These are phyloP conservation scores for Piaya cayana DNA, from an alignment of 2,113 vertebrate genomes.

Conservation along the genomic window DNA sequence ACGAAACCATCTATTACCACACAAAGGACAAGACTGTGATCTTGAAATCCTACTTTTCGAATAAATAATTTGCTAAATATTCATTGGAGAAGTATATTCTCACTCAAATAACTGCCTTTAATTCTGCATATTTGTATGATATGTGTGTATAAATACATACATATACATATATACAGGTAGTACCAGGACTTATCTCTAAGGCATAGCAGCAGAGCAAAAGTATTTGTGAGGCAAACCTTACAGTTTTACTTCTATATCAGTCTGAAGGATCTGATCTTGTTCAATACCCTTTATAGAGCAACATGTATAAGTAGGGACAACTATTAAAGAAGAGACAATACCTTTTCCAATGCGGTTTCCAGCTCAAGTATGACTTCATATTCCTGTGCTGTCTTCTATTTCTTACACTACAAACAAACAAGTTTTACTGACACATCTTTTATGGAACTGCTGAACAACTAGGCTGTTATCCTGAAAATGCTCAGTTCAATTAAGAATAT, in stretches of 20 bases:
- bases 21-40: neutral
- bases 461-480: neutral
- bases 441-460: neutral
- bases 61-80: neutral
- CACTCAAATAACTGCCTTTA: neutral
- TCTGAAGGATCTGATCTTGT: neutral
- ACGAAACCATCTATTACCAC: neutral
- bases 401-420: neutral
- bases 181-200: neutral
- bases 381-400: neutral
- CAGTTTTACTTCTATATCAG: neutral
- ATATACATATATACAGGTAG: neutral
- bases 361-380: neutral
- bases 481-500: neutral
- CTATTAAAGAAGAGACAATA: neutral
- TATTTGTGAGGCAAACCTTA: neutral
- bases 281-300: neutral
- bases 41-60: neutral
- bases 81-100: neutral
- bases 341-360: neutral
- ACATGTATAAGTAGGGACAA: neutral
- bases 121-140: neutral
- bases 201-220: neutral
- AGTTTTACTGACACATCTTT: neutral
- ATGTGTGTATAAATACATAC: neutral